Evolutionary conservation across 1,140 invertebrate species (phyloP).

Genomic region (Eriocheir sinensis): DNA sequence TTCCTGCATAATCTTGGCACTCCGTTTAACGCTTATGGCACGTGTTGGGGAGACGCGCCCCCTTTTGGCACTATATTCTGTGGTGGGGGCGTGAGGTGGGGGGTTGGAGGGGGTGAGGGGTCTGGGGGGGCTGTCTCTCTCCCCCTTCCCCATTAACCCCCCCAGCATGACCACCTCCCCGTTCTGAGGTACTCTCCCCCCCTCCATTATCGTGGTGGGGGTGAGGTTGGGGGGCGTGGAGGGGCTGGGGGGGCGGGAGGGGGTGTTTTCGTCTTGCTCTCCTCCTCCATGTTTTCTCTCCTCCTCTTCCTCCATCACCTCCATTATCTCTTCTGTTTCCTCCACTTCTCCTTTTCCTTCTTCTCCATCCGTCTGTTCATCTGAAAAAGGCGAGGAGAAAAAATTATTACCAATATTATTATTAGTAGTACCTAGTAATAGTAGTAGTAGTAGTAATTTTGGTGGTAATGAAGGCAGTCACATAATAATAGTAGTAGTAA

Average conservation of each 20-base stretch:
- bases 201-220: background rate
- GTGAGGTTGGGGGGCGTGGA: background rate
- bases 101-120: too few relatives aligned
- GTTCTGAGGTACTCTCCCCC: constrained; percentile 47
- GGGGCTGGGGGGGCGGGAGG: too few relatives aligned
- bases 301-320: background rate
- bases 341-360: background rate
- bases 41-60: too few relatives aligned
- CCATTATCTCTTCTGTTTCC: background rate
- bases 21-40: background rate
- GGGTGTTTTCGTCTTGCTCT: background rate
- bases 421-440: constrained; percentile 6
- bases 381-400: too few relatives aligned
- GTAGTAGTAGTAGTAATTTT: constrained; percentile 27
- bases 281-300: background rate
- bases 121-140: too few relatives aligned
- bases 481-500: background rate
- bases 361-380: too few relatives aligned
- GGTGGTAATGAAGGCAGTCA: background rate
- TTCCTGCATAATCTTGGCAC: background rate
- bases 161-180: constrained; percentile 42
- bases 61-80: background rate
- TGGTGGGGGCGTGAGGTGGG: background rate
- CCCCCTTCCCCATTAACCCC: background rate
- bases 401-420: background rate